These are phyloP conservation scores for Petrophora chlorosata DNA, from an alignment of 2,888 invertebrate genomes.

Conservation along the genomic window DNA sequence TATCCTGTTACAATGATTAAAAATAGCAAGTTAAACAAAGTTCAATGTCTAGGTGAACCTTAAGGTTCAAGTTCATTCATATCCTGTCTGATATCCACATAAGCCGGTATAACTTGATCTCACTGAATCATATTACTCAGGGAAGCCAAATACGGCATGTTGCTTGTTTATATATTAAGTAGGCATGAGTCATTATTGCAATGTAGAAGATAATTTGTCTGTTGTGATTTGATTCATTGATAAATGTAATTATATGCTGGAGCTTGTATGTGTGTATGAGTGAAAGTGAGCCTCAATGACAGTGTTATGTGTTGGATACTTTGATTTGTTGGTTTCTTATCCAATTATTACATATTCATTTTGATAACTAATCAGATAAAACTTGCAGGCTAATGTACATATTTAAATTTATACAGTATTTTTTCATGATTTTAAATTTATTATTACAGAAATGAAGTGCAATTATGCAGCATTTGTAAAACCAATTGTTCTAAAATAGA, in stretches of 20 bases:
- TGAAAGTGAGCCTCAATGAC: constrained; percentile 15
- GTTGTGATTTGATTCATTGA: constrained; percentile 11
- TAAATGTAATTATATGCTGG: constrained; percentile 1
- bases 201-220: constrained; percentile 1
- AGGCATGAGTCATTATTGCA: constrained; percentile 18
- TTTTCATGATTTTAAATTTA: too few species aligned
- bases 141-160: constrained; percentile 11
- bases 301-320: constrained; percentile 3
- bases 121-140: constrained; percentile 17
- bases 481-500: too few species aligned
- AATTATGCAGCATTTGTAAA: too few species aligned
- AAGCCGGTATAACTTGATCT: constrained; percentile 2
- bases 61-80: constrained; percentile 6
- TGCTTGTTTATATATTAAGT: constrained; percentile 6
- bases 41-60: constrained; percentile 11
- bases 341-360: background rate
- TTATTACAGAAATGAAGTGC: too few species aligned
- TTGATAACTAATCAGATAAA: too few species aligned
- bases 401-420: too few species aligned
- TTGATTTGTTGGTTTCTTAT: constrained; percentile 2
- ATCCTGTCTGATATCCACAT: background rate
- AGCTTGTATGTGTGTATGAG: background rate
- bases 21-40: constrained; percentile 4
- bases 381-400: too few species aligned
- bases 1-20: background rate